These are phyloP conservation scores for Melanaphis sacchari DNA, from an alignment of 1,140 invertebrate species.

Conservation along the genomic window DNA sequence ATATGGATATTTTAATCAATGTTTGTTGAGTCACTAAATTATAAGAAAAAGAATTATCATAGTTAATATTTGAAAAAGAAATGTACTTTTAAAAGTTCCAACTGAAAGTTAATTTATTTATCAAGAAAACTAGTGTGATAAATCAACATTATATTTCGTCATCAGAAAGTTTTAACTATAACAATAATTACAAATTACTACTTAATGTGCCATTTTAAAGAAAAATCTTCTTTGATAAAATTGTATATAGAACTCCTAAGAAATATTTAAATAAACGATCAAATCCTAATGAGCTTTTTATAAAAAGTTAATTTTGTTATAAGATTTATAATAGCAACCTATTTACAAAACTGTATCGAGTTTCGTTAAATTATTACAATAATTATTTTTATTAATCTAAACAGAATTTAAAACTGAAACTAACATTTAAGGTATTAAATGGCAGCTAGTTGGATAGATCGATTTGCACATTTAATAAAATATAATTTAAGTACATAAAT, in stretches of 20 bases:
- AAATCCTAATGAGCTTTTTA: neutral
- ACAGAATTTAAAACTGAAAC: neutral
- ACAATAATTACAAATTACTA: neutral
- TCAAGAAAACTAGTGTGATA: neutral
- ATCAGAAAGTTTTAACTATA: neutral
- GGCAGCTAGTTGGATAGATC: neutral
- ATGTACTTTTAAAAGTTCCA: neutral
- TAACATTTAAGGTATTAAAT: neutral
- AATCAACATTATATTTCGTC: no score
- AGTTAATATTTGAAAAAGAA: neutral
- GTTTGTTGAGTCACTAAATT: neutral
- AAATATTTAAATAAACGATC: neutral
- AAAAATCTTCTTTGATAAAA: neutral
- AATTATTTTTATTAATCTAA: neutral
- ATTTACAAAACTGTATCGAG: neutral
- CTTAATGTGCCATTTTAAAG: neutral
- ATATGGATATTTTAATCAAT: neutral
- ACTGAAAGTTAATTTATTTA: neutral
- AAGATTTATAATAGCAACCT: neutral
- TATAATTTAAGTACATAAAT: neutral
- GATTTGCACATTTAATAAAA: neutral
- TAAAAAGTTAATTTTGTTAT: neutral
- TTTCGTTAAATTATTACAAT: constrained; percentile 5
- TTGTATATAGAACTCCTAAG: neutral
- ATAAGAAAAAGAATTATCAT: neutral